Evolutionary conservation across 1,140 invertebrate genomes (phyloP).

Genomic region (Musca domestica): DNA sequence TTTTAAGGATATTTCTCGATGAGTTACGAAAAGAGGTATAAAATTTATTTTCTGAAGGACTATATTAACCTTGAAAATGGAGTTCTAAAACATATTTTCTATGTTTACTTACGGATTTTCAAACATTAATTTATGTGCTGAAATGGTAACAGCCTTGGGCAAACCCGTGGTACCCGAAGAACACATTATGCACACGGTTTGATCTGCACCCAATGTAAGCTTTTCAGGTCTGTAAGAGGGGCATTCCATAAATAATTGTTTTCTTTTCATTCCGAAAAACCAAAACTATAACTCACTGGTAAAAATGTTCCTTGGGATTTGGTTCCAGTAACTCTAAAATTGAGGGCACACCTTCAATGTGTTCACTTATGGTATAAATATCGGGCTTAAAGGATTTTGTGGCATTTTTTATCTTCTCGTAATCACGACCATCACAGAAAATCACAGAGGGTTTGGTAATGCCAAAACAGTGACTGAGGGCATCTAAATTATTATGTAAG

Average conservation of each 20-base stretch:
- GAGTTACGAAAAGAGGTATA: background rate
- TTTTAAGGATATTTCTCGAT: too few species aligned
- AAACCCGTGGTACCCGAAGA: constrained; percentile 72
- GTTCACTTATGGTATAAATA: constrained; percentile 43
- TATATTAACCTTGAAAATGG: too few species aligned
- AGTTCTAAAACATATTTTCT: background rate
- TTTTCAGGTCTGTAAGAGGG: constrained; percentile 15
- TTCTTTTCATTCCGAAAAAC: too few species aligned
- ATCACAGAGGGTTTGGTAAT: constrained; percentile 44
- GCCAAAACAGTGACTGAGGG: constrained; percentile 42
- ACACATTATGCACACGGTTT: constrained; percentile 49
- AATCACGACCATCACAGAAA: constrained; percentile 46
- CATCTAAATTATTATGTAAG: too few species aligned
- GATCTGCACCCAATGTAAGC: constrained; percentile 29
- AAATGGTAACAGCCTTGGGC: constrained; percentile 77
- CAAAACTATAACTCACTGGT: constrained; percentile 33
- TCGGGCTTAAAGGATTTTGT: constrained; percentile 35
- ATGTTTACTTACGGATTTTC: constrained; percentile 2
- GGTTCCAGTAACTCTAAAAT: constrained; percentile 44
- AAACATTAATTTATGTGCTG: constrained; percentile 32
- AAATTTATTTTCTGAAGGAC: too few species aligned
- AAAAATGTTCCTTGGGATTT: constrained; percentile 37
- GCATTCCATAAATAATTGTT: background rate
- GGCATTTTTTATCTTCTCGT: constrained; percentile 33
- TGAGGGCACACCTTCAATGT: constrained; percentile 35